Percentiles rank a stretch among this genome's conserved stretches.
These are phyloP conservation scores for Tetramorium parvispinum DNA, from an alignment of 1,140 invertebrate genomes.

Conservation along the genomic window DNA sequence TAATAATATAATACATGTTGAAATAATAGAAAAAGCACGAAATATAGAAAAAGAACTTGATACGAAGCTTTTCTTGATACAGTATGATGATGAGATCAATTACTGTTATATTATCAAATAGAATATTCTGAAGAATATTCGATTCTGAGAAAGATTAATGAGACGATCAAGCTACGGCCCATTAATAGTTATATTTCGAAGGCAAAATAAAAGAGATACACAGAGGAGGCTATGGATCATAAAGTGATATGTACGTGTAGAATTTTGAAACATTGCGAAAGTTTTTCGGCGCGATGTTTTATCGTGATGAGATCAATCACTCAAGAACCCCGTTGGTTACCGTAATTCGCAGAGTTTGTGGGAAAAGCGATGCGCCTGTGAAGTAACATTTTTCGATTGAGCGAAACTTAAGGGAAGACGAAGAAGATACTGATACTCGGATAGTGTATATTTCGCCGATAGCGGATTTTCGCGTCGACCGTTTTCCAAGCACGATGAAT, in stretches of 20 bases:
- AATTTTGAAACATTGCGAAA: neutral
- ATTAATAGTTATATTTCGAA: neutral
- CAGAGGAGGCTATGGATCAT: neutral
- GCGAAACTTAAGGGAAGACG: neutral
- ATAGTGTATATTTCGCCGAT: neutral
- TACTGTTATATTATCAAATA: slow-evolving; percentile 2
- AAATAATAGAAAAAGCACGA: too few relatives aligned
- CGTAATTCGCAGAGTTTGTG: neutral
- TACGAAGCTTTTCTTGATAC: neutral
- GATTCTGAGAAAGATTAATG: slow-evolving; percentile 4
- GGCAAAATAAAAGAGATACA: neutral
- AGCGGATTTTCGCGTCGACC: slow-evolving; percentile 29
- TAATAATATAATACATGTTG: too few relatives aligned
- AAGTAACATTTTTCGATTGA: slow-evolving; percentile 36
- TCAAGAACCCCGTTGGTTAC: slow-evolving; percentile 9
- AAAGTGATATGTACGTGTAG: neutral
- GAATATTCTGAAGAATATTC: neutral
- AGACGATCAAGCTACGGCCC: neutral
- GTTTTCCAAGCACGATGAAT: slow-evolving; percentile 1
- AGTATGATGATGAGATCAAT: neutral
- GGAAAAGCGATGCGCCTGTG: neutral
- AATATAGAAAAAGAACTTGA: neutral
- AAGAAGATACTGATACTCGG: neutral
- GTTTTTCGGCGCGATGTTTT: neutral
- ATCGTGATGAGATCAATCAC: slow-evolving; percentile 49